Percentiles rank a stretch among this genome's conserved stretches.
Evolutionary conservation across 1,140 invertebrate genomes (phyloP).

Genomic region (Brachionus rotundiformis): DNA sequence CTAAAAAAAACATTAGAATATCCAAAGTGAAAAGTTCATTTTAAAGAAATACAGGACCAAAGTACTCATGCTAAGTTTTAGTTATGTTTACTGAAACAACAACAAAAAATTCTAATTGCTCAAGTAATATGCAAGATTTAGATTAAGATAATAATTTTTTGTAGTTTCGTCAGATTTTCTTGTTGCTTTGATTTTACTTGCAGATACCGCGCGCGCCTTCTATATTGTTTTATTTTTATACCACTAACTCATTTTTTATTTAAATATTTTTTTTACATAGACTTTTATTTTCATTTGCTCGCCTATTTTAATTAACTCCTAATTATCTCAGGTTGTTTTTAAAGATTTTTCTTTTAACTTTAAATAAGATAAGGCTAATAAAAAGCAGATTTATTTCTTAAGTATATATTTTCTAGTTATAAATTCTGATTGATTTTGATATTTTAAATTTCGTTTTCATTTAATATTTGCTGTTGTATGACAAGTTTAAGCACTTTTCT

Average conservation of each 20-base stretch:
- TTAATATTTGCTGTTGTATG: not conserved
- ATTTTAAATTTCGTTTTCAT: slow-evolving; percentile 21
- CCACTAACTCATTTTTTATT: slow-evolving; percentile 13
- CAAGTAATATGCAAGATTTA: slow-evolving; percentile 44
- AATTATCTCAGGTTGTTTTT: slow-evolving; percentile 51
- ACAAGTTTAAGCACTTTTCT: not conserved
- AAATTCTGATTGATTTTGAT: slow-evolving; percentile 36
- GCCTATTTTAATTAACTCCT: slow-evolving; percentile 34
- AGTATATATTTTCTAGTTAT: slow-evolving; percentile 5
- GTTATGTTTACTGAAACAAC: not conserved
- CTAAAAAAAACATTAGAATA: not conserved
- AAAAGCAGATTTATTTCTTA: slow-evolving; percentile 25
- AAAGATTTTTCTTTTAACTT: slow-evolving; percentile 27
- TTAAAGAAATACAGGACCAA: not conserved
- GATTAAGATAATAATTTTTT: slow-evolving; percentile 43
- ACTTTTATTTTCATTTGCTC: slow-evolving; percentile 10
- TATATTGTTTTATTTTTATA: not conserved
- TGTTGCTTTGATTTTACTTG: not conserved
- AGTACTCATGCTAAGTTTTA: slow-evolving; percentile 11
- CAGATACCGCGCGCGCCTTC: not conserved
- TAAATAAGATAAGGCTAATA: slow-evolving; percentile 46
- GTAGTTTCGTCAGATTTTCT: slow-evolving; percentile 19
- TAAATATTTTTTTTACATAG: slow-evolving; percentile 6
- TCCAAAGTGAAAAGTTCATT: slow-evolving; percentile 35
- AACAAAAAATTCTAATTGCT: slow-evolving; percentile 10